Conservation (phyloP, 1,140 invertebrate genomes). For the Hydropsyche tenuis region DNA sequence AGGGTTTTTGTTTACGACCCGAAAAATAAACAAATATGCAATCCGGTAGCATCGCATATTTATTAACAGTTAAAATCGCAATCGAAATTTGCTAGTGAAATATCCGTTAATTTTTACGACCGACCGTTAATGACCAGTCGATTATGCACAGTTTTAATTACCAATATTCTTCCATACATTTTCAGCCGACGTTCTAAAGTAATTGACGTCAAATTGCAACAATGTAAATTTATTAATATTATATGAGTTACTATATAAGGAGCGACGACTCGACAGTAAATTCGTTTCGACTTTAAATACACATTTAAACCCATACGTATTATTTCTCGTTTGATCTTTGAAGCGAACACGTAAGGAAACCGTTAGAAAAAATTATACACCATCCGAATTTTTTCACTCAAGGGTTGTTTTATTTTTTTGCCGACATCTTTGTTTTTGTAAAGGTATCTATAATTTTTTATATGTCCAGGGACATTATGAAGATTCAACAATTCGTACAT, state of each 20-base stretch:
- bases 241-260: too few species aligned
- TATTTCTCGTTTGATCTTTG: constrained; percentile 31
- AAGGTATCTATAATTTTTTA: not conserved
- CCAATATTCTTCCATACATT: not conserved
- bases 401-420: constrained; percentile 35
- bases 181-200: not conserved
- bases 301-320: constrained; percentile 20
- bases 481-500: too few species aligned
- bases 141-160: not conserved
- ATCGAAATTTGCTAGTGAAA: not conserved
- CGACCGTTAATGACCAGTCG: not conserved
- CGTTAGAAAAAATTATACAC: constrained; percentile 19
- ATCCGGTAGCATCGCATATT: too few species aligned
- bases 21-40: not conserved
- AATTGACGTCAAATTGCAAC: not conserved
- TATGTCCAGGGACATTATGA: not conserved
- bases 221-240: not conserved
- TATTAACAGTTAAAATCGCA: too few species aligned
- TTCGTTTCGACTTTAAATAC: constrained; percentile 22
- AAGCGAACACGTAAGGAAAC: constrained; percentile 18
- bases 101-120: not conserved
- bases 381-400: constrained; percentile 12
- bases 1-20: not conserved
- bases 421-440: constrained; percentile 39
- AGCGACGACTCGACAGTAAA: not conserved